Percentiles rank a stretch among this genome's conserved stretches.
Conservation (phyloP, 2,888 invertebrate genomes). For the Drosophila niveifrons region DNA sequence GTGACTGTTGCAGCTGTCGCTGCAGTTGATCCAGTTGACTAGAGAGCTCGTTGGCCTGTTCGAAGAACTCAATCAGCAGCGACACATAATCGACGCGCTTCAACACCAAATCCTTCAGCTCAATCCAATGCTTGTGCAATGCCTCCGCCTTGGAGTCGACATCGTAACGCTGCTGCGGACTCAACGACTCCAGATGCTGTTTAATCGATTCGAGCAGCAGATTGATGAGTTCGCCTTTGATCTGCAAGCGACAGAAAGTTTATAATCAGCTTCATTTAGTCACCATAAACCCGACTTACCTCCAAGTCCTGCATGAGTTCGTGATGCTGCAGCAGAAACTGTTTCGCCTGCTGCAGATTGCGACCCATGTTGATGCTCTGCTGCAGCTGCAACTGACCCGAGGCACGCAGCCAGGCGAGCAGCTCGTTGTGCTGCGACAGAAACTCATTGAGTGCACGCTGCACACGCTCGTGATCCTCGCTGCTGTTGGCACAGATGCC, state of each 20-base stretch:
- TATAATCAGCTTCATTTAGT: no score
- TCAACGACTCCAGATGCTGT: slow-evolving; percentile 88
- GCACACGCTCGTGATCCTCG: slow-evolving; percentile 90
- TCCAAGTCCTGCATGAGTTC: slow-evolving; percentile 90
- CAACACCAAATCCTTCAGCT: slow-evolving; percentile 87
- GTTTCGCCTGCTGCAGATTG: slow-evolving; percentile 88
- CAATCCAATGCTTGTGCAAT: slow-evolving; percentile 88
- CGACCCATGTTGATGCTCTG: slow-evolving; percentile 92
- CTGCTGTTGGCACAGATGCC: slow-evolving; percentile 89
- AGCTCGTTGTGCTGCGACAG: slow-evolving; percentile 89
- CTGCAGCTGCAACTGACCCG: slow-evolving; percentile 90
- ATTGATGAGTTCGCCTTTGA: slow-evolving; percentile 89
- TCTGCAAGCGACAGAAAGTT: slow-evolving; percentile 85
- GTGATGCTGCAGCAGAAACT: slow-evolving; percentile 91
- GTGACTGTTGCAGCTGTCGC: slow-evolving; percentile 86
- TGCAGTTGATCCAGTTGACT: slow-evolving; percentile 89
- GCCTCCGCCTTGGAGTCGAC: slow-evolving; percentile 88
- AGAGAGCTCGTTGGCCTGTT: slow-evolving; percentile 88
- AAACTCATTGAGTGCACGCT: slow-evolving; percentile 89
- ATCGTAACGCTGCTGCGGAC: slow-evolving; percentile 88
- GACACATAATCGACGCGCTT: slow-evolving; percentile 89
- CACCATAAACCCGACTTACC: slow-evolving; percentile 86
- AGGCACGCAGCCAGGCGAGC: slow-evolving; percentile 90
- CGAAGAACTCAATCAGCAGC: slow-evolving; percentile 90
- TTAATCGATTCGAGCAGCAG: slow-evolving; percentile 88